Evolutionary conservation across 2,888 invertebrate species (phyloP).

Genomic region (Psylliodes chrysocephalus): DNA sequence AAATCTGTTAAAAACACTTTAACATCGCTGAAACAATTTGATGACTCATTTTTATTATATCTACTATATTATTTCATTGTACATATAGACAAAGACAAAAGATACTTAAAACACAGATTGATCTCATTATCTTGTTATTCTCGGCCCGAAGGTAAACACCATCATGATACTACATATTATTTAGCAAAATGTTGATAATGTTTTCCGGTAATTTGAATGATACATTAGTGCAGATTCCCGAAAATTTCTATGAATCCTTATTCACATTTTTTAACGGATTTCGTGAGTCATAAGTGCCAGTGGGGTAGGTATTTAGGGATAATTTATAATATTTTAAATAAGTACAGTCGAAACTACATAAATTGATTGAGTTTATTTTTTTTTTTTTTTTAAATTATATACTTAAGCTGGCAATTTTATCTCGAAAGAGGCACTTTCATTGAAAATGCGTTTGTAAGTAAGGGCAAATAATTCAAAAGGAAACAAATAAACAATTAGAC

Average conservation of each 20-base stretch:
- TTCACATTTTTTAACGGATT: too few relatives aligned
- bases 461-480: too few relatives aligned
- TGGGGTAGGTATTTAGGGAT: too few relatives aligned
- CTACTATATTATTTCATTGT: not conserved
- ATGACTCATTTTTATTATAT: conserved; percentile 7
- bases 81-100: conserved; percentile 2
- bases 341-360: too few relatives aligned
- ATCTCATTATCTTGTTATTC: conserved; percentile 6
- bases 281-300: not conserved
- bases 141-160: conserved; percentile 9
- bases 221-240: conserved; percentile 6
- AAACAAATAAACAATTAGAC: too few relatives aligned
- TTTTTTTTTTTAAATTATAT: too few relatives aligned
- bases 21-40: not conserved
- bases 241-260: not conserved
- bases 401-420: too few relatives aligned
- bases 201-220: conserved; percentile 13
- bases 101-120: conserved; percentile 6
- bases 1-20: conserved; percentile 10
- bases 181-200: conserved; percentile 6
- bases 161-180: not conserved
- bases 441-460: too few relatives aligned
- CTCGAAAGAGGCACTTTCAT: too few relatives aligned
- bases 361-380: too few relatives aligned
- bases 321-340: too few relatives aligned